phyloP scores from a whole-genome alignment of 2,797 vertebrate species.

The Acrossocheilus wenchowensis region DNA sequence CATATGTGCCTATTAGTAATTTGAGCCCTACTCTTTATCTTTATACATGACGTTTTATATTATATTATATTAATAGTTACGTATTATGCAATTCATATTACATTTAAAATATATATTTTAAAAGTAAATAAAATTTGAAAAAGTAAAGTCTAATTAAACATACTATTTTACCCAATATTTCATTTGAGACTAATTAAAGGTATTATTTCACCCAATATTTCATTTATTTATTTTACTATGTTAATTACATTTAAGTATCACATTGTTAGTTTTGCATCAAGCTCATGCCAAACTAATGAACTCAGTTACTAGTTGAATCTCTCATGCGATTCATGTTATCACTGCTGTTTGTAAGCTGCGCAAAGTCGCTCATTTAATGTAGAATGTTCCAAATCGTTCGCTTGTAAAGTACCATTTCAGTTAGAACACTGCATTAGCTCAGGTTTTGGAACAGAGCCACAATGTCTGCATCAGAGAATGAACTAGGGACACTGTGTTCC shows the following conservation, averaged over 20 bases:
- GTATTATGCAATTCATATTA: not conserved
- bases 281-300: not conserved
- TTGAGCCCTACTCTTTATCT: too few species aligned
- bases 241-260: not conserved
- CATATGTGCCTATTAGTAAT: too few species aligned
- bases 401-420: not conserved
- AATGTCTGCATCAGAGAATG: not conserved
- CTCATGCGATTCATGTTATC: not conserved
- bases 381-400: not conserved
- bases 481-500: slow-evolving; percentile 23
- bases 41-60: not conserved
- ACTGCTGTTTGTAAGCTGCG: not conserved
- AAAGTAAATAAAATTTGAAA: not conserved
- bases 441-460: slow-evolving; percentile 13
- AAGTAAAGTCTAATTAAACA: not conserved
- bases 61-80: too few species aligned
- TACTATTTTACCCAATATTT: not conserved
- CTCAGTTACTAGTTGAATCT: not conserved
- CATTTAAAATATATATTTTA: not conserved
- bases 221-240: not conserved
- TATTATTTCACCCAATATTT: too few species aligned
- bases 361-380: not conserved
- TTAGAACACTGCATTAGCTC: not conserved
- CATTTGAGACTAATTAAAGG: too few species aligned
- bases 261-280: not conserved